Base-by-base conservation (phyloP, 2,797 vertebrate genomes). In the Alosa sapidissima region DNA sequence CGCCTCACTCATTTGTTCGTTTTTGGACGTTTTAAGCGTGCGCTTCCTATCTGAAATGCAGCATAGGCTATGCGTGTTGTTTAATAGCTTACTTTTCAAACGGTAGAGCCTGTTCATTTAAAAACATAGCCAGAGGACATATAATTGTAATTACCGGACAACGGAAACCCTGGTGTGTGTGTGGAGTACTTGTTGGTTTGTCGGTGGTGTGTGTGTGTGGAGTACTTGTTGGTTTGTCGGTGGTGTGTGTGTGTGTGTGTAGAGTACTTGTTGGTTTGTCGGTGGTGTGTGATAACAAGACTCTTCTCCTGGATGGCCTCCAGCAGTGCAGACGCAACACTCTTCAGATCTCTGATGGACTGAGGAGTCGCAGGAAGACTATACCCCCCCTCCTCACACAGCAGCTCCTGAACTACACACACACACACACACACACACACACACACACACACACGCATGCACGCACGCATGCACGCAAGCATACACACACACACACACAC, bases 221-320 rank as follows among this genome's bases (percentile, higher is more conserved):
- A 2, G 21, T 60, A 24, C n/a, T 1, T 60, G 58, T 60, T 24
- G 13, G 54, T 55, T 14, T 55, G 60, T 28, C 24, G 0, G 55
- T 5, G n/a, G 55, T 21, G 21, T 54, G 58, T 24, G 8, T 62
- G n/a, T 58, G 55, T 58, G 19, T 62, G 58, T 62, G 21, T 62
- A n/a, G 62, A 24, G 82, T 96, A 99, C 98, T 98, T 99, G 96
- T 98, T 99, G 89, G 98, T 99, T 92, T 99, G 98, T 1, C 98
- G 96, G 88, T 99, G 98, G 93, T 99, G 98, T 92, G 99, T 98
- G 91, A 99, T 96, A 89, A 99, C 96, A 96, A 99, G 98, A 93
- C 98, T 99, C 92, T 99, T 99, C 93, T 99, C 98, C 0, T 99
- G 98, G 91, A 99, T 99, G 0, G 98, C 99, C 93, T 99, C 98